These are phyloP conservation scores for Acholoe squamosa DNA, from an alignment of 2,888 invertebrate species.

Conservation along the genomic window DNA sequence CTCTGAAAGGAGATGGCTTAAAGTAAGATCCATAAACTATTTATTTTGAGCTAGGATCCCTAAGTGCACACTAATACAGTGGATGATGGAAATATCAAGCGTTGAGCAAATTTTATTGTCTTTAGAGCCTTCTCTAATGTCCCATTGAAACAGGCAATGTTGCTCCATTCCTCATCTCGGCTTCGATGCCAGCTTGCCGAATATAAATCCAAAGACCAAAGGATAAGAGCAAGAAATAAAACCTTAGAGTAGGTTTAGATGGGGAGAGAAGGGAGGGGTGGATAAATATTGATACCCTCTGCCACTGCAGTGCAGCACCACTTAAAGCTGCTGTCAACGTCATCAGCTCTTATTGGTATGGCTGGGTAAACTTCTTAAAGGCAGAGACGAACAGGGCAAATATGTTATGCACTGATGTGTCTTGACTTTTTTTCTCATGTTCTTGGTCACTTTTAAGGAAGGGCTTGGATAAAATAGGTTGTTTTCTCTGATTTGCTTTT, in stretches of 20 bases:
- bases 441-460: background rate
- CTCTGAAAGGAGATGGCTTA: too few relatives aligned
- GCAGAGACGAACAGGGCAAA: background rate
- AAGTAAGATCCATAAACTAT: too few relatives aligned
- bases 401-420: background rate
- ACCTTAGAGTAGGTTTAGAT: background rate
- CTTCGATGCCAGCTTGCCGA: background rate
- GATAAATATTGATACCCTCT: conserved; percentile 12
- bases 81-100: too few relatives aligned
- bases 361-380: background rate
- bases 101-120: too few relatives aligned
- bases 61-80: too few relatives aligned
- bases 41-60: too few relatives aligned
- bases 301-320: background rate
- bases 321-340: background rate
- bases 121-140: too few relatives aligned
- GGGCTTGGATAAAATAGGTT: background rate
- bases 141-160: too few relatives aligned
- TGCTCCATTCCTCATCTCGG: too few relatives aligned
- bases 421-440: background rate
- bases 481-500: too few relatives aligned
- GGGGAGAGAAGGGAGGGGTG: background rate
- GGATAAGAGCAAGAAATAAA: background rate
- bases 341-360: background rate
- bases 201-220: background rate